Conservation (phyloP, 2,888 invertebrate genomes). For the Pheosia gnoma region DNA sequence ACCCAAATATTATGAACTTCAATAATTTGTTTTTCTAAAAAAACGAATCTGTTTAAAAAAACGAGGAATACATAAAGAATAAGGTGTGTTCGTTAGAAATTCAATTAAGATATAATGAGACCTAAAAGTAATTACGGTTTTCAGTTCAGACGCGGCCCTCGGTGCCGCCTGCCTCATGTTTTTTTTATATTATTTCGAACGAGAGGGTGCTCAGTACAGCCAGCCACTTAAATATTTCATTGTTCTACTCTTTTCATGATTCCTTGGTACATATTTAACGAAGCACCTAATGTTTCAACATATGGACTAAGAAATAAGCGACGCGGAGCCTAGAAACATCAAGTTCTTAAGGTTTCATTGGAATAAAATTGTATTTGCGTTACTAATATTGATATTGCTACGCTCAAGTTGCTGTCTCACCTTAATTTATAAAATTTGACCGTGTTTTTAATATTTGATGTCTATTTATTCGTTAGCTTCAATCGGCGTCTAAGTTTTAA, state of each 20-base stretch:
- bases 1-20: too few relatives aligned
- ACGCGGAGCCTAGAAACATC: not conserved
- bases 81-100: constrained; percentile 28
- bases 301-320: constrained; percentile 15
- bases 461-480: not conserved
- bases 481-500: not conserved
- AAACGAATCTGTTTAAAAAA: constrained; percentile 13
- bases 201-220: constrained; percentile 17
- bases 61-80: constrained; percentile 22
- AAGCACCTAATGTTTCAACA: constrained; percentile 41
- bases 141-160: constrained; percentile 10
- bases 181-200: constrained; percentile 30
- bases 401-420: not conserved
- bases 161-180: constrained; percentile 23
- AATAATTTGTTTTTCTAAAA: not conserved
- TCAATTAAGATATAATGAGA: constrained; percentile 32
- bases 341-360: not conserved
- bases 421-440: not conserved
- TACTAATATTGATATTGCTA: not conserved
- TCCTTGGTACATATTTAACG: constrained; percentile 59
- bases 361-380: not conserved
- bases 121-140: constrained; percentile 34
- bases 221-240: constrained; percentile 54
- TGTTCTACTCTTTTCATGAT: constrained; percentile 50
- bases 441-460: not conserved